A percentile compares a stretch with the other conserved stretches of the same genome.
Evolutionary conservation across 2,797 vertebrate species (phyloP).

Genomic region (Clarias platycephalus): DNA sequence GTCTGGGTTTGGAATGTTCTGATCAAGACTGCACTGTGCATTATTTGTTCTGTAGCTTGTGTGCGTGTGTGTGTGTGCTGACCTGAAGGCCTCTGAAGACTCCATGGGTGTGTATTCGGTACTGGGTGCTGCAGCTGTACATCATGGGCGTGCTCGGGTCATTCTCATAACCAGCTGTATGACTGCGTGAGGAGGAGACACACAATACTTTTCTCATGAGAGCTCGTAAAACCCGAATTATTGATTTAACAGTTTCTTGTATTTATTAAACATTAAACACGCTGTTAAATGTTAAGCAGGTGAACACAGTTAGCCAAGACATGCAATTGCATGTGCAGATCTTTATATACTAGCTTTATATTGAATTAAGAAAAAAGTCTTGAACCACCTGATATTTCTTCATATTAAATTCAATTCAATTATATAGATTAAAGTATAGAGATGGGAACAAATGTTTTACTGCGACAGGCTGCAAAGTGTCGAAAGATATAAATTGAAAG

Average conservation of each 20-base stretch:
- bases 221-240: not conserved
- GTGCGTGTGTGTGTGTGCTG: conserved; percentile 58
- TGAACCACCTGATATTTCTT: no score
- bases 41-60: conserved; percentile 25
- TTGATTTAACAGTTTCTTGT: not conserved
- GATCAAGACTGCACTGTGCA: conserved; percentile 5
- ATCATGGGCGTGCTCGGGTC: conserved; percentile 91
- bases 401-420: no score
- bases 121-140: conserved; percentile 97
- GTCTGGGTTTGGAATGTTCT: not conserved
- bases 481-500: no score
- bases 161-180: conserved; percentile 87
- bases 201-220: conserved; percentile 9
- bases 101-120: conserved; percentile 96
- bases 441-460: no score
- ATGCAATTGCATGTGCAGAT: not conserved
- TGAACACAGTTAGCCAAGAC: not conserved
- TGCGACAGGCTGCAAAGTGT: no score
- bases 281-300: not conserved
- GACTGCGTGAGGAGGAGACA: conserved; percentile 73
- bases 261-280: not conserved
- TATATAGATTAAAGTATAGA: no score
- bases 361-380: no score
- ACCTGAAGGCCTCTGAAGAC: conserved; percentile 92
- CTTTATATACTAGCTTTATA: not conserved